Evolutionary conservation across 1,140 invertebrate species (phyloP).

Genomic region (Adelges cooleyi): DNA sequence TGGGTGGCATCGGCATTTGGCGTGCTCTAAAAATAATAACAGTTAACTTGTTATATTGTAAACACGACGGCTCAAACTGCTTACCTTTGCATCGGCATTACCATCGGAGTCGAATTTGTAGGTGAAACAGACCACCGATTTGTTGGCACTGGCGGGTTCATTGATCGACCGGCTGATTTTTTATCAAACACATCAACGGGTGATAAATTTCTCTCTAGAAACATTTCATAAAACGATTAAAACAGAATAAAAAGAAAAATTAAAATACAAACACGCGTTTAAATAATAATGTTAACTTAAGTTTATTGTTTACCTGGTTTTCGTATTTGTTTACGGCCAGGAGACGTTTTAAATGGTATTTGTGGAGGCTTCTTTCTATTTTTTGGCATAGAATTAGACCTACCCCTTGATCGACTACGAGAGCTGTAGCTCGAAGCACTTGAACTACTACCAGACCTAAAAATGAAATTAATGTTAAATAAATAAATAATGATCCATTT

Average conservation of each 20-base stretch:
- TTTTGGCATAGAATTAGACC: slow-evolving; percentile 36
- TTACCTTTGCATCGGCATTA: slow-evolving; percentile 8
- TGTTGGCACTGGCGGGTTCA: slow-evolving; percentile 17
- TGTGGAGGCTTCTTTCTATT: slow-evolving; percentile 18
- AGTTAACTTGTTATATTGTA: not conserved
- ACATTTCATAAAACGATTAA: no score
- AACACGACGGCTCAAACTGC: not conserved
- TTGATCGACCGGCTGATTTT: slow-evolving; percentile 6
- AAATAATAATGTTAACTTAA: no score
- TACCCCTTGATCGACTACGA: slow-evolving; percentile 38
- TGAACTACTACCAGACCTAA: slow-evolving; percentile 44
- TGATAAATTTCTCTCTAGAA: slow-evolving; percentile 20
- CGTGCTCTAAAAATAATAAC: not conserved
- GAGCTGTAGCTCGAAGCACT: slow-evolving; percentile 44
- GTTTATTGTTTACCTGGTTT: not conserved
- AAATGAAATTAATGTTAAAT: slow-evolving; percentile 34
- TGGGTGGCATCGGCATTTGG: slow-evolving; percentile 25
- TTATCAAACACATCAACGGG: slow-evolving; percentile 20
- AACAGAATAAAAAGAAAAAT: not conserved
- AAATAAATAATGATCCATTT: no score
- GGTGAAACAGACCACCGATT: slow-evolving; percentile 25
- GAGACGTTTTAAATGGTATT: slow-evolving; percentile 6
- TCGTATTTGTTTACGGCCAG: not conserved
- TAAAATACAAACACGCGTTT: no score
- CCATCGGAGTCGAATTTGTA: not conserved